Percentiles rank a stretch among this genome's conserved stretches.
These are phyloP conservation scores for Eubasilissa regina DNA, from an alignment of 1,140 invertebrate genomes.

Conservation along the genomic window DNA sequence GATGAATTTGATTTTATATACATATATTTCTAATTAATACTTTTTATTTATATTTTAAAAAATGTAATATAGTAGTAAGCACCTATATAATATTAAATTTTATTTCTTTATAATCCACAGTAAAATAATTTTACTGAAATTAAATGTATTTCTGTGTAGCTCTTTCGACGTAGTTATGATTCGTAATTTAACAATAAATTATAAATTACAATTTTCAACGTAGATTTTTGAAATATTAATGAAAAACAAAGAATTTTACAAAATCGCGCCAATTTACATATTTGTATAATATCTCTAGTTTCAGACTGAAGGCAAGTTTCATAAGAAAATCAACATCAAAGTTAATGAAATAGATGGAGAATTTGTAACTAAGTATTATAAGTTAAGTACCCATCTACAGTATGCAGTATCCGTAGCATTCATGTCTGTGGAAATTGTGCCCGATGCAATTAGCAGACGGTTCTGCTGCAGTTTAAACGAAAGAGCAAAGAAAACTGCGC, in stretches of 20 bases:
- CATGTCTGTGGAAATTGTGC: conserved; percentile 39
- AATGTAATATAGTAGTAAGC: too few relatives aligned
- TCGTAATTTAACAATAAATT: too few relatives aligned
- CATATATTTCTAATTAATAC: too few relatives aligned
- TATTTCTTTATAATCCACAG: too few relatives aligned
- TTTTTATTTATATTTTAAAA: too few relatives aligned
- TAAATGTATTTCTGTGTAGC: too few relatives aligned
- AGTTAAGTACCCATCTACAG: background rate
- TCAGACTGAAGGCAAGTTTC: conserved; percentile 27
- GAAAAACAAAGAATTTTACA: background rate
- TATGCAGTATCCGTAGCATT: conserved; percentile 18
- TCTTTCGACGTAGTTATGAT: too few relatives aligned
- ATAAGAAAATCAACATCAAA: conserved; percentile 39
- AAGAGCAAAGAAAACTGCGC: conserved; percentile 52
- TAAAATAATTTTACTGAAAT: too few relatives aligned
- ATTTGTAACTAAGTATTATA: conserved; percentile 43
- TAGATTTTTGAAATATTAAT: conserved; percentile 5
- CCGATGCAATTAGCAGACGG: conserved; percentile 55
- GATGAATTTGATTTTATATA: too few relatives aligned
- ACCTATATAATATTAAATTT: too few relatives aligned
- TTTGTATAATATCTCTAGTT: conserved; percentile 27
- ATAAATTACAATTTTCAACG: background rate
- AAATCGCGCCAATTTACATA: conserved; percentile 21
- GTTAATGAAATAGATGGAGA: conserved; percentile 41
- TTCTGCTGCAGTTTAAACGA: conserved; percentile 46